These are phyloP conservation scores for Alloscopus bannaensis DNA, from an alignment of 2,888 invertebrate genomes.

Conservation along the genomic window DNA sequence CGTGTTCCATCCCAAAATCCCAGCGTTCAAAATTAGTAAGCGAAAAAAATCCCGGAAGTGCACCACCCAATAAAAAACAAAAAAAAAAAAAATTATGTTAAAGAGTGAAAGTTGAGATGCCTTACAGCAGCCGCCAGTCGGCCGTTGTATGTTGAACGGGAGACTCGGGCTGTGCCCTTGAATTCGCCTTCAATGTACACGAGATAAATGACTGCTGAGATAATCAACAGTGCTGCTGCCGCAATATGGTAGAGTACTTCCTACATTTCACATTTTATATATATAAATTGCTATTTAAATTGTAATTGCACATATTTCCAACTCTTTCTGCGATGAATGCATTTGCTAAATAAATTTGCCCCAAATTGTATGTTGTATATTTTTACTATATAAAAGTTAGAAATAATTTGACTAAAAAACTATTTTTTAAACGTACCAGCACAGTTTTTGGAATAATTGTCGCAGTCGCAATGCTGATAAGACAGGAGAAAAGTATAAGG, in stretches of 20 bases:
- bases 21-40: slow-evolving; percentile 4
- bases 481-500: slow-evolving; percentile 83
- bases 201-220: slow-evolving; percentile 83
- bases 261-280: slow-evolving; percentile 6
- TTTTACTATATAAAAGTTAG: too few species aligned
- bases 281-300: background rate
- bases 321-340: too few species aligned
- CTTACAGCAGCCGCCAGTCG: slow-evolving; percentile 86
- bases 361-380: too few species aligned
- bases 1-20: slow-evolving; percentile 33
- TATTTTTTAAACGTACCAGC: slow-evolving; percentile 77
- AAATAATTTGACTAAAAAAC: background rate
- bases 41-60: slow-evolving; percentile 26
- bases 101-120: slow-evolving; percentile 43
- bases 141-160: slow-evolving; percentile 78
- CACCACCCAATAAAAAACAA: slow-evolving; percentile 53
- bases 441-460: slow-evolving; percentile 88
- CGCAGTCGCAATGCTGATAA: slow-evolving; percentile 88
- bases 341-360: too few species aligned
- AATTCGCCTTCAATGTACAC: slow-evolving; percentile 79
- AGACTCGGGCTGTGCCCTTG: slow-evolving; percentile 54
- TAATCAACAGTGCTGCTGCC: slow-evolving; percentile 84
- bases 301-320: background rate
- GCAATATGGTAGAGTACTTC: slow-evolving; percentile 88
- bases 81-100: slow-evolving; percentile 48